Conservation (phyloP, 53 echinoderm and acorn worm species). For the Henricia sp. region DNA sequence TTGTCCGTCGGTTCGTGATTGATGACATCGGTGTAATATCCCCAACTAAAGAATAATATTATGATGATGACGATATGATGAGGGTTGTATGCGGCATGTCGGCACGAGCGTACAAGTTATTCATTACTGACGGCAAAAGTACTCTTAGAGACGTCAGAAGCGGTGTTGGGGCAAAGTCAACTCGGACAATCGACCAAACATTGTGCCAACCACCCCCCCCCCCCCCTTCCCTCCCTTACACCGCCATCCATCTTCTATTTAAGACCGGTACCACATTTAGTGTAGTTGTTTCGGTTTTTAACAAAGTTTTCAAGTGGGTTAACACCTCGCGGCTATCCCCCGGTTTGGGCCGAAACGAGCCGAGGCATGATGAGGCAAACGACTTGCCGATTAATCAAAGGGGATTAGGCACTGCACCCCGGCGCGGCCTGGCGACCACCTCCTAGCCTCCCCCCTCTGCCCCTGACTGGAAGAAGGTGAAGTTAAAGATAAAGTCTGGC, state of each 20-base stretch:
- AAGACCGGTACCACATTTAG: not conserved
- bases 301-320: slow-evolving; percentile 49
- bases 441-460: no score
- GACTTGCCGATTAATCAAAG: slow-evolving; percentile 29
- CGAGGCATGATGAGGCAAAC: not conserved
- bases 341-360: not conserved
- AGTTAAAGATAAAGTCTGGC: not conserved
- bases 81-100: not conserved
- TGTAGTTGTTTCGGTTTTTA: slow-evolving; percentile 15
- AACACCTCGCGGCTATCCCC: slow-evolving; percentile 31
- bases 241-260: slow-evolving; percentile 40
- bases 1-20: slow-evolving; percentile 22
- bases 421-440: not conserved
- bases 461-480: not conserved
- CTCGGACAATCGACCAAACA: not conserved
- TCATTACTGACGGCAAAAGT: slow-evolving; percentile 43
- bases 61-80: slow-evolving; percentile 40
- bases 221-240: not conserved
- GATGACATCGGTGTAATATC: slow-evolving; percentile 19
- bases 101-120: slow-evolving; percentile 6
- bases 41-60: slow-evolving; percentile 50
- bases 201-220: not conserved
- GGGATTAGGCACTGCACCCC: slow-evolving; percentile 9
- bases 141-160: not conserved
- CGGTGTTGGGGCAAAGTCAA: not conserved